Evolutionary conservation across 2,113 vertebrate species (phyloP).

Genomic region (Empidonax traillii): DNA sequence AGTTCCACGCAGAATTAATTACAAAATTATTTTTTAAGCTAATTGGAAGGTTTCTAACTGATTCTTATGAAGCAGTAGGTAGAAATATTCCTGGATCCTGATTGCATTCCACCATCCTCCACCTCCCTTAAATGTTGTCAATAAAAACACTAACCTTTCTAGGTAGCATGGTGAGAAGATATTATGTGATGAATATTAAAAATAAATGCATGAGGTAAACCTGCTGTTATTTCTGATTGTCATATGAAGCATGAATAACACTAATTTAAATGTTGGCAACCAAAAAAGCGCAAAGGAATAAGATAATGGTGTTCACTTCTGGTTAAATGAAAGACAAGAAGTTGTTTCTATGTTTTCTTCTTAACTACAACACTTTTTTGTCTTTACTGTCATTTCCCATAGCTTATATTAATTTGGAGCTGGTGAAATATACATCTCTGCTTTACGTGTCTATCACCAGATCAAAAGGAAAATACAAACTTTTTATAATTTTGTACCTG

Average conservation of each 20-base stretch:
- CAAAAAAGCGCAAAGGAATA: conserved; percentile 51
- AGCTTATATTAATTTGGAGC: conserved; percentile 40
- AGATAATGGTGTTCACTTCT: conserved; percentile 25
- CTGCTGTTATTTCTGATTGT: conserved; percentile 69
- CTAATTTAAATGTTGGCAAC: conserved; percentile 76
- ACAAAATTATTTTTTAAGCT: background rate
- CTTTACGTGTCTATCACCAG: conserved; percentile 61
- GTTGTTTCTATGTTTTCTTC: conserved; percentile 57
- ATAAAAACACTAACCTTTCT: conserved; percentile 54
- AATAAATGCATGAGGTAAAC: conserved; percentile 77
- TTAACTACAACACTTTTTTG: background rate
- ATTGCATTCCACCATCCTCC: background rate
- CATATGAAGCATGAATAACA: conserved; percentile 76
- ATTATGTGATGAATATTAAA: conserved; percentile 60
- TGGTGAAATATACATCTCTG: conserved; percentile 66
- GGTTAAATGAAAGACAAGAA: conserved; percentile 48
- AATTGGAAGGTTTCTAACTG: background rate
- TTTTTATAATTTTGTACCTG: conserved; percentile 82
- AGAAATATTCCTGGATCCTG: background rate
- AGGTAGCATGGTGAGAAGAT: conserved; percentile 58
- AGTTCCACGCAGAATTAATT: background rate
- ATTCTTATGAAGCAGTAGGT: background rate
- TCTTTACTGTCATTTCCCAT: conserved; percentile 5
- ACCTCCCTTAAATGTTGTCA: conserved; percentile 67
- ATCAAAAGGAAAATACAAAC: conserved; percentile 53